Conservation (phyloP, 2,797 vertebrate species). For the Leptodactylus fallax region DNA sequence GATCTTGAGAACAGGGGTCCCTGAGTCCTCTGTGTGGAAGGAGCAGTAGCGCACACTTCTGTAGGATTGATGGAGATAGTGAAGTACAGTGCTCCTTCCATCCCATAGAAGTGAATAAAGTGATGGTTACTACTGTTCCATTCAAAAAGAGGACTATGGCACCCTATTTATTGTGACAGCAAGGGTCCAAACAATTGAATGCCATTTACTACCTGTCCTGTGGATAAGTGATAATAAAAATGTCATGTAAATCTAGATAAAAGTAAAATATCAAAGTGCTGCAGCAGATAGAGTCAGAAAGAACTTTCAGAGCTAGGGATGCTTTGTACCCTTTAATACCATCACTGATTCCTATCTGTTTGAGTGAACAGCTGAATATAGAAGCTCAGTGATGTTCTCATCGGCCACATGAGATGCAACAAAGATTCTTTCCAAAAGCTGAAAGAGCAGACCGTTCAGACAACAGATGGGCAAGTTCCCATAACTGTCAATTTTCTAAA, state of each 20-base stretch:
- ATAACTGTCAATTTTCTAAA: conserved; percentile 79
- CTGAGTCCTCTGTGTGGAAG: no score
- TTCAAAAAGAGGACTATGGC: no score
- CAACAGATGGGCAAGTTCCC: conserved; percentile 80
- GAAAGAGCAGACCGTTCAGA: conserved; percentile 74
- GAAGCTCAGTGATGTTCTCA: conserved; percentile 80
- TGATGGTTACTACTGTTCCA: no score
- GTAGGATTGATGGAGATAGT: no score
- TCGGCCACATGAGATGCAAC: conserved; percentile 78
- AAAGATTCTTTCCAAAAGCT: conserved; percentile 82
- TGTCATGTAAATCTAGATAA: not conserved
- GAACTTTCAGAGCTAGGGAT: conserved; percentile 40
- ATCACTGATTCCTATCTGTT: conserved; percentile 61
- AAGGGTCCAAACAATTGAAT: no score
- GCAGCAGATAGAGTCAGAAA: not conserved
- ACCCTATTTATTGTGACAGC: no score
- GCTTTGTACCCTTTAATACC: conserved; percentile 60
- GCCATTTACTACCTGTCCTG: no score
- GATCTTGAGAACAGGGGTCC: no score
- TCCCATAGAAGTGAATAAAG: no score
- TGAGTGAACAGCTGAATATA: conserved; percentile 75
- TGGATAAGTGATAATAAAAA: not conserved
- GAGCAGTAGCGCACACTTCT: no score
- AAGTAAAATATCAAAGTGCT: not conserved
- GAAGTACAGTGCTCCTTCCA: no score